These are phyloP conservation scores for Ellobius talpinus DNA, from an alignment of 2,113 vertebrate species.

Conservation along the genomic window DNA sequence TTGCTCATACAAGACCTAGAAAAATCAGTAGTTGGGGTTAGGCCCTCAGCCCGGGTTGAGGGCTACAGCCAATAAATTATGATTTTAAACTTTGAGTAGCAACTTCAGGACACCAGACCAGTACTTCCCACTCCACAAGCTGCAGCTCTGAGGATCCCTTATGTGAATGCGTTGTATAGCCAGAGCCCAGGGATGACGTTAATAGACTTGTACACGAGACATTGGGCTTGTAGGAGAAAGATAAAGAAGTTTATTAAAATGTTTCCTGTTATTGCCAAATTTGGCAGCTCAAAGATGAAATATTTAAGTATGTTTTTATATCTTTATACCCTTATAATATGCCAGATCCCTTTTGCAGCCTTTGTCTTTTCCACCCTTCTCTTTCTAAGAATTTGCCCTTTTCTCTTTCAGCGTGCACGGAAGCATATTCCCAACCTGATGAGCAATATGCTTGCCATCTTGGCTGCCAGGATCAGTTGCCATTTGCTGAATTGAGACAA, in stretches of 20 bases:
- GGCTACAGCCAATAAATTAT: background rate
- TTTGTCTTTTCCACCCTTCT: background rate
- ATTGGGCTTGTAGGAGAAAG: slow-evolving; percentile 6
- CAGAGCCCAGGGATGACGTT: background rate
- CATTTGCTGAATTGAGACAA: slow-evolving; percentile 94
- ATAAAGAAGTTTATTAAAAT: slow-evolving; percentile 32
- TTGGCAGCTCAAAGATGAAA: slow-evolving; percentile 31
- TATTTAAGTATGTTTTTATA: background rate
- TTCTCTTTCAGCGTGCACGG: slow-evolving; percentile 93
- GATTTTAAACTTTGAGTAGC: background rate
- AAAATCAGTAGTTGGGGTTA: slow-evolving; percentile 34
- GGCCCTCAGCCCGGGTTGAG: background rate
- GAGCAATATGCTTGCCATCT: slow-evolving; percentile 97
- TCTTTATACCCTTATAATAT: slow-evolving; percentile 12
- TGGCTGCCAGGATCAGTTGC: slow-evolving; percentile 96
- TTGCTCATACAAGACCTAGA: too few species aligned
- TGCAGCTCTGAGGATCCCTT: background rate
- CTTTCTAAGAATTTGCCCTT: slow-evolving; percentile 9
- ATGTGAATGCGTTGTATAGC: slow-evolving; percentile 7
- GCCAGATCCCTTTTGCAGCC: background rate
- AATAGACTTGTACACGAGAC: slow-evolving; percentile 15
- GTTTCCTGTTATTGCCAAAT: slow-evolving; percentile 38
- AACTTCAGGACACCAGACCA: background rate
- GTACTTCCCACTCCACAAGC: background rate
- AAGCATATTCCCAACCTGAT: slow-evolving; percentile 94